Percentiles rank a stretch among this genome's conserved stretches.
These are phyloP conservation scores for Betta splendens DNA, from an alignment of 2,797 vertebrate genomes.

Conservation along the genomic window DNA sequence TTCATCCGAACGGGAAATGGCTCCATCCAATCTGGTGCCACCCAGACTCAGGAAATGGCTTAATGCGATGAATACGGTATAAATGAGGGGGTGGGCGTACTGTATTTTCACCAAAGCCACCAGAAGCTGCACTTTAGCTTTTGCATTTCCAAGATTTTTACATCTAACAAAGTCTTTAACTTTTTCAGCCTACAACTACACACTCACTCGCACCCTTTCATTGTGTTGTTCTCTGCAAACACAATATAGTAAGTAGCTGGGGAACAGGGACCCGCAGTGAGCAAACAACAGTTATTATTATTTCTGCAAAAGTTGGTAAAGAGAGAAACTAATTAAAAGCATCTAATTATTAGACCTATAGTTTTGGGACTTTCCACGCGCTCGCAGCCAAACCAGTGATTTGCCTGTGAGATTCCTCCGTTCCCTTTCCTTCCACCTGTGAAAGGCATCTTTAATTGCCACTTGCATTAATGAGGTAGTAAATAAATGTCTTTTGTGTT, in stretches of 20 bases:
- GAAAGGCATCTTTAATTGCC: constrained; percentile 60
- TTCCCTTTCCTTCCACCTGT: constrained; percentile 14
- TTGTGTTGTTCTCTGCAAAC: no score
- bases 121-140: constrained; percentile 38
- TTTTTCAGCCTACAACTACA: neutral
- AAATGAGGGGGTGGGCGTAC: constrained; percentile 53
- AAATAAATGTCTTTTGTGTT: constrained; percentile 71
- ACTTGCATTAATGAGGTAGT: constrained; percentile 72
- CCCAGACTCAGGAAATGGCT: constrained; percentile 69
- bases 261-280: neutral
- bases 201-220: neutral
- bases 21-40: constrained; percentile 71
- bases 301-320: neutral
- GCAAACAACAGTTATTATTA: neutral
- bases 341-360: neutral
- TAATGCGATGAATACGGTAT: constrained; percentile 57
- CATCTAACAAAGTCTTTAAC: no score
- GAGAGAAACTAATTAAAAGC: constrained; percentile 3
- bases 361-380: constrained; percentile 60
- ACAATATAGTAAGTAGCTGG: neutral
- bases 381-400: constrained; percentile 54
- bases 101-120: constrained; percentile 46
- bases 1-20: constrained; percentile 64
- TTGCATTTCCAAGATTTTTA: neutral
- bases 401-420: constrained; percentile 48